Conservation (phyloP, 2,113 vertebrate genomes). For the Pterocles orientalis region DNA sequence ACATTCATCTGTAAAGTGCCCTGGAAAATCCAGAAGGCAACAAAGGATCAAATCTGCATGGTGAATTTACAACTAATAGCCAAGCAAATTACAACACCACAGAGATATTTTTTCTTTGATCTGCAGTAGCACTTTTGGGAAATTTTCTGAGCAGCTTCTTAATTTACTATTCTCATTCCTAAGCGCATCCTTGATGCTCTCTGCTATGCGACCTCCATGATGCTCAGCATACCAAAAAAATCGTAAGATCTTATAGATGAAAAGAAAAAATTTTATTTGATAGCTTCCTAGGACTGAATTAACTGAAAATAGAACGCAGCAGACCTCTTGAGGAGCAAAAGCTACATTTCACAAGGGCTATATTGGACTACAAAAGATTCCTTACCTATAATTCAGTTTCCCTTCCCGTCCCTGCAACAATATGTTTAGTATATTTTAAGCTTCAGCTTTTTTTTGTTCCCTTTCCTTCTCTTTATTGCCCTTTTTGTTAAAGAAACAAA, state of each 20-base stretch:
- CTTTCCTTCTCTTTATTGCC: neutral
- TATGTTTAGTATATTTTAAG: neutral
- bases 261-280: neutral
- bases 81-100: neutral
- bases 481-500: neutral
- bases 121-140: neutral
- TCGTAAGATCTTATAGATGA: neutral
- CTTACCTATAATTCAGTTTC: conserved; percentile 23
- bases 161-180: neutral
- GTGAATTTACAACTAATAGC: conserved; percentile 30
- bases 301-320: neutral
- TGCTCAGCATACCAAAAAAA: neutral
- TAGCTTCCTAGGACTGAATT: neutral
- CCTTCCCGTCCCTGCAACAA: neutral
- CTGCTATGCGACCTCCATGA: neutral
- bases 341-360: neutral
- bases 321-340: neutral
- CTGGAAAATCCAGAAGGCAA: conserved; percentile 13
- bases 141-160: neutral
- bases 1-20: neutral
- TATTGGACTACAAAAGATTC: neutral
- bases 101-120: neutral
- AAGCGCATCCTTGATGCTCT: neutral
- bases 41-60: neutral
- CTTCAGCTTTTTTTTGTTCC: neutral